Conservation (phyloP, 2,888 invertebrate species). For the Latrodectus elegans region DNA sequence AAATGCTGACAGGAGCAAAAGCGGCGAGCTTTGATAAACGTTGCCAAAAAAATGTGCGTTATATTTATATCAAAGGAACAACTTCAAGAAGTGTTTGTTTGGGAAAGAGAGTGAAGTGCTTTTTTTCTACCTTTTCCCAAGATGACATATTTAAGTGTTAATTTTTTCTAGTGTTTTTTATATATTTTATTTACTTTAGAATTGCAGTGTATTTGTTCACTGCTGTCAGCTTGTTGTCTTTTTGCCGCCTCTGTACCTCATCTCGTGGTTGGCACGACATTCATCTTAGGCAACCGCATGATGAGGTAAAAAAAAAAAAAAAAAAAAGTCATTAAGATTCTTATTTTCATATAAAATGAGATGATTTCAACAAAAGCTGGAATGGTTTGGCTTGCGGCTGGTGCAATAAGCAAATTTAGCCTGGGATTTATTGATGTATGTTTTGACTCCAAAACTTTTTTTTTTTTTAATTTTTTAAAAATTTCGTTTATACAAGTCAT, state of each 20-base stretch:
- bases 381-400: too few relatives aligned
- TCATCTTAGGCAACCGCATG: neutral
- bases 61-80: neutral
- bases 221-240: neutral
- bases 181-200: neutral
- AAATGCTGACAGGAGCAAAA: slow-evolving; percentile 23
- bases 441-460: too few relatives aligned
- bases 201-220: neutral
- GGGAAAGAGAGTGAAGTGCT: neutral
- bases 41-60: slow-evolving; percentile 41
- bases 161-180: neutral
- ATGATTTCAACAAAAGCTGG: too few relatives aligned
- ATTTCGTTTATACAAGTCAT: too few relatives aligned
- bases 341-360: too few relatives aligned
- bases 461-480: too few relatives aligned
- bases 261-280: neutral
- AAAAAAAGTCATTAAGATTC: neutral
- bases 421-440: too few relatives aligned
- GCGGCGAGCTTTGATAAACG: slow-evolving; percentile 41
- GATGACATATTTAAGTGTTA: neutral
- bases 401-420: too few relatives aligned
- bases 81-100: neutral
- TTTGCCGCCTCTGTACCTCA: neutral
- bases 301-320: neutral
- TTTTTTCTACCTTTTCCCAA: neutral